Percentiles rank a stretch among this genome's conserved stretches.
phyloP scores from a whole-genome alignment of 2,888 invertebrate species.

The Acanthosepion lycidas region DNA sequence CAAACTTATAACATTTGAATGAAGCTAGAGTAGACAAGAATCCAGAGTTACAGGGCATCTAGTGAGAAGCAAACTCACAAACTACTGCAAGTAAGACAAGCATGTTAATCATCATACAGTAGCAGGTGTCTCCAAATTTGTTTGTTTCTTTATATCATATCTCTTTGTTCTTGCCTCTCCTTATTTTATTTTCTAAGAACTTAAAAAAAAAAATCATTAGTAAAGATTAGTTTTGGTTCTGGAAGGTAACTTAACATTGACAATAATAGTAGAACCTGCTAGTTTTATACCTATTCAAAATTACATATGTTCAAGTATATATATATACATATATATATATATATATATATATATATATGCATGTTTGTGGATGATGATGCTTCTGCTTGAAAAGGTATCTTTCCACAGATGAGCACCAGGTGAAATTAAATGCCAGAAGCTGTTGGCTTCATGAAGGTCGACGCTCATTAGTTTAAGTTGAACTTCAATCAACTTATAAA shows the following conservation, averaged over 20 bases:
- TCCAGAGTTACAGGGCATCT: too few relatives aligned
- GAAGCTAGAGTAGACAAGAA: too few relatives aligned
- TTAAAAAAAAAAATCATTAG: background rate
- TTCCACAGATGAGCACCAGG: background rate
- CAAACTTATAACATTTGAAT: too few relatives aligned
- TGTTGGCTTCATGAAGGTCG: background rate
- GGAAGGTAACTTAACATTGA: background rate
- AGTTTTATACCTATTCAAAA: background rate
- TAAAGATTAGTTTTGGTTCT: background rate
- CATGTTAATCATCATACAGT: too few relatives aligned
- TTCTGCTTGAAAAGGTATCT: background rate
- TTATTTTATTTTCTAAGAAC: too few relatives aligned
- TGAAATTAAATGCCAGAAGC: background rate
- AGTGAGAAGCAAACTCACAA: too few relatives aligned
- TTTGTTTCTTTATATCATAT: too few relatives aligned
- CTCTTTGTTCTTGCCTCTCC: too few relatives aligned
- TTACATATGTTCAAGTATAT: background rate
- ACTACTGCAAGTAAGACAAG: too few relatives aligned
- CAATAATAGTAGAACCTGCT: background rate
- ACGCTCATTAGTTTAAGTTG: background rate
- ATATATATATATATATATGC: background rate
- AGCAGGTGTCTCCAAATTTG: too few relatives aligned
- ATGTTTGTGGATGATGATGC: background rate
- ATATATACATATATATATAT: too few relatives aligned
- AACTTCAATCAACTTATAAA: background rate